phyloP scores from a whole-genome alignment of 2,888 invertebrate genomes.

The Sinelater perroti region DNA sequence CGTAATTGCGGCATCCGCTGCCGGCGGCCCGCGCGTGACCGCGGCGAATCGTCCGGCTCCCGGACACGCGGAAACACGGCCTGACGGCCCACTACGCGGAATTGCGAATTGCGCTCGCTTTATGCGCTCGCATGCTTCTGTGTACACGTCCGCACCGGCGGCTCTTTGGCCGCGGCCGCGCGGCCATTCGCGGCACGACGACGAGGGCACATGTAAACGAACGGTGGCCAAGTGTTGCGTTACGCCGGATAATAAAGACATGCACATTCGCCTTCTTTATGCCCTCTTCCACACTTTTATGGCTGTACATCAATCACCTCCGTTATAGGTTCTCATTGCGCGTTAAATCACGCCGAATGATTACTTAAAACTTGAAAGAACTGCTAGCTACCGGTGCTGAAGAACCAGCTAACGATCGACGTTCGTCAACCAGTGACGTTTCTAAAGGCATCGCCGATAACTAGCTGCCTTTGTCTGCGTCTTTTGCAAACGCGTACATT shows the following conservation, averaged over 20 bases:
- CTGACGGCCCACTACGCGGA: conserved; percentile 33
- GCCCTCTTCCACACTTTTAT: not conserved
- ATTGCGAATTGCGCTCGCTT: conserved; percentile 33
- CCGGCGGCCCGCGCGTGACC: conserved; percentile 57
- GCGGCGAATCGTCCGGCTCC: conserved; percentile 55
- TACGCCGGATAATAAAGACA: conserved; percentile 22
- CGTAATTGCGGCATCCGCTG: conserved; percentile 54
- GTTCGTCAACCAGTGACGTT: too few relatives aligned
- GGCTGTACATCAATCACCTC: conserved; percentile 3
- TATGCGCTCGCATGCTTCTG: conserved; percentile 35
- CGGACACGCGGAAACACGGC: conserved; percentile 47
- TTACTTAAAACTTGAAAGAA: too few relatives aligned
- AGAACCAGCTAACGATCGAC: too few relatives aligned
- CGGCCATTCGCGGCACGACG: conserved; percentile 26
- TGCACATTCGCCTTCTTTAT: conserved; percentile 22
- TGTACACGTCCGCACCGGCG: conserved; percentile 18
- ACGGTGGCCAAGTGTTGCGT: conserved; percentile 26
- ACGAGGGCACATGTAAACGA: conserved; percentile 20
- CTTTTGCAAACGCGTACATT: too few relatives aligned
- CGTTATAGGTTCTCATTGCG: too few relatives aligned
- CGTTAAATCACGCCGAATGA: too few relatives aligned
- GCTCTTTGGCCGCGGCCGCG: too few relatives aligned
- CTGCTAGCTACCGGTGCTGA: too few relatives aligned
- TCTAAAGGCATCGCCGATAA: too few relatives aligned
- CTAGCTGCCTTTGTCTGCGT: too few relatives aligned